Conservation (phyloP, 2,797 vertebrate species). For the Dicrostonyx torquatus region DNA sequence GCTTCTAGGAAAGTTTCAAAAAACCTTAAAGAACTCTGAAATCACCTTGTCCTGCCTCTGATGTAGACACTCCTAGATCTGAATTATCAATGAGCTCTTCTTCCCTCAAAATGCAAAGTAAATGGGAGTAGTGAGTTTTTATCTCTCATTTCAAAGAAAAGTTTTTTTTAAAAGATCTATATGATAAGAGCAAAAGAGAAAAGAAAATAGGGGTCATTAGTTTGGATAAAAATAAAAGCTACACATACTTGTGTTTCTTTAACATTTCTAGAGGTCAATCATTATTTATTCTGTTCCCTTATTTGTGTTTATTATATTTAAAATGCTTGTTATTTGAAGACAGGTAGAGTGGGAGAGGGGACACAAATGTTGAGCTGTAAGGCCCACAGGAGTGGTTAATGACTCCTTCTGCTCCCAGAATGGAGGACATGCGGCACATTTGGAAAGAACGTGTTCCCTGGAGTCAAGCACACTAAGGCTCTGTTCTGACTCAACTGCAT, state of each 20-base stretch:
- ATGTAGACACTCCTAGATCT: neutral
- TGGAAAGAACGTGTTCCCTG: neutral
- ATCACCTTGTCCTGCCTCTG: neutral
- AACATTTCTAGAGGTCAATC: constrained; percentile 7
- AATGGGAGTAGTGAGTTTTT: neutral
- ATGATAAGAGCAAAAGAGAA: neutral
- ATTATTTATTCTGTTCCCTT: neutral
- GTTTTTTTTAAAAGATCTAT: neutral
- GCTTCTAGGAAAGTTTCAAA: neutral
- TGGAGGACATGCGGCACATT: neutral
- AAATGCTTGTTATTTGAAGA: neutral
- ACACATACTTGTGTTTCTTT: neutral
- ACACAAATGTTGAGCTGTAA: neutral
- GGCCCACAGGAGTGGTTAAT: neutral
- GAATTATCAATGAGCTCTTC: neutral
- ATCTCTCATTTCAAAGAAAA: constrained; percentile 37
- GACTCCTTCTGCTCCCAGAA: neutral
- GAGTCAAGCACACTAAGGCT: neutral
- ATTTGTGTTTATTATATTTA: neutral
- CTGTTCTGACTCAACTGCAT: neutral
- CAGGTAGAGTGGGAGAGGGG: neutral
- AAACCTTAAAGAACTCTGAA: neutral
- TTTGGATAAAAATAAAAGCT: constrained; percentile 35
- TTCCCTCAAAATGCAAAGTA: neutral
- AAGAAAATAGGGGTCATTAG: neutral